Conservation (phyloP, 2,113 vertebrate species). For the Petaurus breviceps region DNA sequence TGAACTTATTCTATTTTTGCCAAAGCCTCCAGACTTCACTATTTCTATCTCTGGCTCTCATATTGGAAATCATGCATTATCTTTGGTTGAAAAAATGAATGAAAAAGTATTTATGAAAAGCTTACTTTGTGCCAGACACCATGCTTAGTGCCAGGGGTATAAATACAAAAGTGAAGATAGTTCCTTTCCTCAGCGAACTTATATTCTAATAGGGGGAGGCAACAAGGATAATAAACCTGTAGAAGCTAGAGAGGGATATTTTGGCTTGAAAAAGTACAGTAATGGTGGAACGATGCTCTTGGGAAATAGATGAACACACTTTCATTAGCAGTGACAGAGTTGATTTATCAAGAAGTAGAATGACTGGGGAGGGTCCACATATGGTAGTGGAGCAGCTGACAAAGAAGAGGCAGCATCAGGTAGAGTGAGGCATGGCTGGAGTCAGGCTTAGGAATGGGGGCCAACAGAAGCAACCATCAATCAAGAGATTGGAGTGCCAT, state of each 20-base stretch:
- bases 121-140: not conserved
- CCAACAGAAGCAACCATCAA: not conserved
- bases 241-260: no score
- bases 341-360: not conserved
- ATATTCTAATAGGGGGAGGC: not conserved
- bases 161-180: not conserved
- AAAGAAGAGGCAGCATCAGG: not conserved
- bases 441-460: not conserved
- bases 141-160: not conserved
- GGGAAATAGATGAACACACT: not conserved
- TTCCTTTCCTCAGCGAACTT: not conserved
- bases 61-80: not conserved
- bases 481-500: not conserved
- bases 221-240: not conserved
- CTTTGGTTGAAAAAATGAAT: not conserved
- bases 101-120: not conserved
- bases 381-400: not conserved
- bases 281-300: no score
- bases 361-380: not conserved
- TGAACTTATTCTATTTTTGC: not conserved
- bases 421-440: not conserved
- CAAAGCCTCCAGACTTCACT: not conserved
- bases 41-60: not conserved
- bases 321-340: not conserved
- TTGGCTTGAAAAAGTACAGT: no score